These are phyloP conservation scores for Coptotermes formosanus DNA, from an alignment of 1,140 invertebrate genomes.

Conservation along the genomic window DNA sequence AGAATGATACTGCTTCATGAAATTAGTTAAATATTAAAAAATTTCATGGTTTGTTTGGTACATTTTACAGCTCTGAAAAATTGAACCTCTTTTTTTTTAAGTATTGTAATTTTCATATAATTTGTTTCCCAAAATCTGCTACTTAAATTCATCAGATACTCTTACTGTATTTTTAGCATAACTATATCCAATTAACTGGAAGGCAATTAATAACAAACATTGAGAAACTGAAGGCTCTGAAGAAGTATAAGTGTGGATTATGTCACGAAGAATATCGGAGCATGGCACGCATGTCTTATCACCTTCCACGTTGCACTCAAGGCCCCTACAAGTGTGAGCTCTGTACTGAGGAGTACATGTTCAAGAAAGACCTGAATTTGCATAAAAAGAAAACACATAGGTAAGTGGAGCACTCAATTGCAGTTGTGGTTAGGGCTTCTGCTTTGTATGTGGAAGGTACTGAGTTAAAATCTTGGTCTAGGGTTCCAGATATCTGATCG, in stretches of 20 bases:
- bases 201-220: conserved; percentile 36
- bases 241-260: conserved; percentile 39
- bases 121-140: not conserved
- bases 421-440: too few species aligned
- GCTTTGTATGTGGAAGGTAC: too few species aligned
- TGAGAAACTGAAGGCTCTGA: conserved; percentile 36
- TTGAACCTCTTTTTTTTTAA: too few species aligned
- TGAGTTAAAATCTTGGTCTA: too few species aligned
- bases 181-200: conserved; percentile 19
- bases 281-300: conserved; percentile 39
- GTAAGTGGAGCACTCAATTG: conserved; percentile 23
- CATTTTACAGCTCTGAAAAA: too few species aligned
- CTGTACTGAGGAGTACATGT: conserved; percentile 35
- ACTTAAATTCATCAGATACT: not conserved
- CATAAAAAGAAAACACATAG: conserved; percentile 42
- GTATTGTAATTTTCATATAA: too few species aligned
- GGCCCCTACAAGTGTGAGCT: conserved; percentile 41
- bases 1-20: too few species aligned
- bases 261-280: conserved; percentile 40
- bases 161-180: not conserved
- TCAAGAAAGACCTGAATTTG: conserved; percentile 37
- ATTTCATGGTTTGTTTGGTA: too few species aligned
- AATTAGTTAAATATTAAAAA: too few species aligned
- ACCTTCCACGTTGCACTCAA: conserved; percentile 38
- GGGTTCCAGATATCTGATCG: too few species aligned